Percentiles rank a stretch among this genome's conserved stretches.
Evolutionary conservation across 2,113 vertebrate species (phyloP).

Genomic region (Phaetusa simplex): DNA sequence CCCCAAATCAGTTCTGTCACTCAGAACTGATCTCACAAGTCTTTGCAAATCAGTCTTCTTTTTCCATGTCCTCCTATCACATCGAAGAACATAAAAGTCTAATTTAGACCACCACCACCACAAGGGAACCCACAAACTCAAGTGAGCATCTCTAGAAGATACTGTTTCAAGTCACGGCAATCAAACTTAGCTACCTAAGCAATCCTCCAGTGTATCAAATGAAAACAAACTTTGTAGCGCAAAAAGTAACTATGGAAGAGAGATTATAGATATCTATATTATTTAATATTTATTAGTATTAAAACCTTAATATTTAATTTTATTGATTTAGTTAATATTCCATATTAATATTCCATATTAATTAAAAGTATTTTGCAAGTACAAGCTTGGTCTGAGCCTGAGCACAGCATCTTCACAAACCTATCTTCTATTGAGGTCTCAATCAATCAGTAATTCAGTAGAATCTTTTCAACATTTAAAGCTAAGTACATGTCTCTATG

Average conservation of each 20-base stretch:
- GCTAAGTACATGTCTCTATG: neutral
- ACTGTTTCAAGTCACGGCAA: neutral
- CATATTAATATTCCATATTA: neutral
- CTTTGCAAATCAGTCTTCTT: neutral
- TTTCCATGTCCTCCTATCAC: neutral
- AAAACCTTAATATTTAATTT: neutral
- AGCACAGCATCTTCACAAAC: neutral
- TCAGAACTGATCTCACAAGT: neutral
- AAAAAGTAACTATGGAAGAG: neutral
- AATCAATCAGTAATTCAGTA: neutral
- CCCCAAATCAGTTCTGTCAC: neutral
- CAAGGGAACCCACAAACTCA: neutral
- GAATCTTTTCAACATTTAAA: neutral
- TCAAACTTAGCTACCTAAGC: neutral
- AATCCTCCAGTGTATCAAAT: neutral
- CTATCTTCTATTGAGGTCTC: neutral
- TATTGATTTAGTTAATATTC: neutral
- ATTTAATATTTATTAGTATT: neutral
- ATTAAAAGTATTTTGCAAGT: neutral
- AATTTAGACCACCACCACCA: neutral
- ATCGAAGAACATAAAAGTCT: neutral
- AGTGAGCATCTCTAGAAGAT: neutral
- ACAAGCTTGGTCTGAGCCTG: neutral
- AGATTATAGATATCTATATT: neutral
- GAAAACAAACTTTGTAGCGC: neutral